Evolutionary conservation across 2,888 invertebrate genomes (phyloP).

Genomic region (Carterocephalus palaemon): DNA sequence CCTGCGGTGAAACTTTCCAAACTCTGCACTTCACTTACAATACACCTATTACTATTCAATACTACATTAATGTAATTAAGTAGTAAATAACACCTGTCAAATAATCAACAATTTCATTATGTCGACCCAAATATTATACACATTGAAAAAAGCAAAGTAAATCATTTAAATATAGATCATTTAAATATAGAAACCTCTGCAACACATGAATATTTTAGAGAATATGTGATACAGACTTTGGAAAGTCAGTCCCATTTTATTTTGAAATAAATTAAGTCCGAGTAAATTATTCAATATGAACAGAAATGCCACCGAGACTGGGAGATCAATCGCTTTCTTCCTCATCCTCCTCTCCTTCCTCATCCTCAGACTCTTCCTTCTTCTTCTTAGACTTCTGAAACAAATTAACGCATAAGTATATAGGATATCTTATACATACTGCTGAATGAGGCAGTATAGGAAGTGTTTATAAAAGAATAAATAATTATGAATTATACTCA

Average conservation of each 20-base stretch:
- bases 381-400: slow-evolving; percentile 75
- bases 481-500: slow-evolving; percentile 41
- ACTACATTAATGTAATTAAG: slow-evolving; percentile 51
- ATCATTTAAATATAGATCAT: slow-evolving; percentile 27
- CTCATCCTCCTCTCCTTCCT: slow-evolving; percentile 81
- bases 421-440: not conserved
- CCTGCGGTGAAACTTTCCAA: slow-evolving; percentile 75
- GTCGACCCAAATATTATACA: slow-evolving; percentile 48
- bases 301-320: slow-evolving; percentile 62
- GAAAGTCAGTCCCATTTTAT: slow-evolving; percentile 75
- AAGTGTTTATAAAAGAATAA: not conserved
- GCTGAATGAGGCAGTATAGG: slow-evolving; percentile 24
- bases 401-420: slow-evolving; percentile 25
- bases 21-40: slow-evolving; percentile 59
- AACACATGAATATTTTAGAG: slow-evolving; percentile 30
- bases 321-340: slow-evolving; percentile 83
- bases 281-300: slow-evolving; percentile 78
- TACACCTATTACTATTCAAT: slow-evolving; percentile 48
- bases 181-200: slow-evolving; percentile 27
- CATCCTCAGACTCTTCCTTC: slow-evolving; percentile 82
- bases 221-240: slow-evolving; percentile 61
- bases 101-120: slow-evolving; percentile 59
- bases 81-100: slow-evolving; percentile 52
- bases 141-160: slow-evolving; percentile 31
- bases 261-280: slow-evolving; percentile 79